Evolutionary conservation across 2,888 invertebrate species (phyloP).

Genomic region (Leptura quadrifasciata): DNA sequence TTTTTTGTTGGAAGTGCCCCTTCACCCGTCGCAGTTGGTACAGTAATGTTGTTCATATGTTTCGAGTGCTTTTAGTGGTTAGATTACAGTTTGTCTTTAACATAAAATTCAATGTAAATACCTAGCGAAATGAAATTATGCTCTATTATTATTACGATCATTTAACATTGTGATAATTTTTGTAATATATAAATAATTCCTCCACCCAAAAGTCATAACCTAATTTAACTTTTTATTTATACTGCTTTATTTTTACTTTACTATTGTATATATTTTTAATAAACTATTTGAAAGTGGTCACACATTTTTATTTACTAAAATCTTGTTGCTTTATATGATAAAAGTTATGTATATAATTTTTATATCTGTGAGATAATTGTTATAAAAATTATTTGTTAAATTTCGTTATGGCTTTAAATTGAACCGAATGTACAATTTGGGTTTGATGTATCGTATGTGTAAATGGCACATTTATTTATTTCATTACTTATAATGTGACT

Average conservation of each 20-base stretch:
- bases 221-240: slow-evolving; percentile 60
- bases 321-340: slow-evolving; percentile 52
- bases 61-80: slow-evolving; percentile 62
- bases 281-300: slow-evolving; percentile 42
- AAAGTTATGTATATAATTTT: slow-evolving; percentile 53
- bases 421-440: slow-evolving; percentile 50
- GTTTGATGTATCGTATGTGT: slow-evolving; percentile 57
- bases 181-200: slow-evolving; percentile 56
- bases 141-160: slow-evolving; percentile 58
- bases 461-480: slow-evolving; percentile 63
- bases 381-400: slow-evolving; percentile 57
- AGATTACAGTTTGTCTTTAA: slow-evolving; percentile 65
- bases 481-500: slow-evolving; percentile 41
- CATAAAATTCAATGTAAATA: slow-evolving; percentile 67
- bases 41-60: slow-evolving; percentile 62
- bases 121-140: slow-evolving; percentile 65
- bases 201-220: slow-evolving; percentile 61
- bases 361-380: slow-evolving; percentile 44
- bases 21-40: slow-evolving; percentile 32
- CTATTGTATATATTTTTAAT: slow-evolving; percentile 53
- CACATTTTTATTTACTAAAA: slow-evolving; percentile 50
- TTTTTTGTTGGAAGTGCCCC: slow-evolving; percentile 16
- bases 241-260: slow-evolving; percentile 51
- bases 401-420: slow-evolving; percentile 63
- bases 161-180: slow-evolving; percentile 62